Percentiles rank a stretch among this genome's conserved stretches.
Evolutionary conservation across 2,113 vertebrate genomes (phyloP).

Genomic region (Rhodinocichla rosea): DNA sequence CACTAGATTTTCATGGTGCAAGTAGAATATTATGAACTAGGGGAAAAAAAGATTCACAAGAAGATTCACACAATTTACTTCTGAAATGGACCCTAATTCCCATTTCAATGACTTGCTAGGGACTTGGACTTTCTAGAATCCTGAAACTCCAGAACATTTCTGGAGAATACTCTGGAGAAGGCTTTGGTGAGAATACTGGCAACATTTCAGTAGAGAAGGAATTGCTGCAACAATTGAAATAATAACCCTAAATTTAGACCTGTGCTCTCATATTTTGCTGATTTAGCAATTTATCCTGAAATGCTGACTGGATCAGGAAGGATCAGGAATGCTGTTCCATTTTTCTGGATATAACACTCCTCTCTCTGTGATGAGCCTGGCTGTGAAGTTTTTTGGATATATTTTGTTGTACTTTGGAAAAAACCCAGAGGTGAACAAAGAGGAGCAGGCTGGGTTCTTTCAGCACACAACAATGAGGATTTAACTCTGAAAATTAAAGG

Average conservation of each 20-base stretch:
- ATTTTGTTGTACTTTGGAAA: not conserved
- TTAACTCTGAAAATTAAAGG: not conserved
- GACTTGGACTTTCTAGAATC: not conserved
- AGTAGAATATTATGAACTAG: not conserved
- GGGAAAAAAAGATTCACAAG: not conserved
- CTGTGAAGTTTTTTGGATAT: not conserved
- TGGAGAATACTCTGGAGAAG: not conserved
- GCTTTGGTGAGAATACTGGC: not conserved
- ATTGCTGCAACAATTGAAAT: not conserved
- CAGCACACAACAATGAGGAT: not conserved
- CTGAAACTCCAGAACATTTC: not conserved
- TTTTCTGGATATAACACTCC: not conserved
- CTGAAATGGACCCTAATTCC: not conserved
- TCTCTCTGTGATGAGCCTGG: not conserved
- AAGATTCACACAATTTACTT: not conserved
- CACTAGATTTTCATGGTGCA: not conserved
- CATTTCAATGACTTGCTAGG: not conserved
- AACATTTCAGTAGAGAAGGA: not conserved
- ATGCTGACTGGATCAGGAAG: not conserved
- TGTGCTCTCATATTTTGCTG: not conserved
- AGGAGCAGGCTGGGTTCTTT: not conserved
- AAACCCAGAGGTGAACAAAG: not conserved
- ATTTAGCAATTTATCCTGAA: not conserved
- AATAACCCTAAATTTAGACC: not conserved
- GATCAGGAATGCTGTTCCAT: not conserved